Conservation (phyloP, 1,140 invertebrate species). For the Popillia japonica region DNA sequence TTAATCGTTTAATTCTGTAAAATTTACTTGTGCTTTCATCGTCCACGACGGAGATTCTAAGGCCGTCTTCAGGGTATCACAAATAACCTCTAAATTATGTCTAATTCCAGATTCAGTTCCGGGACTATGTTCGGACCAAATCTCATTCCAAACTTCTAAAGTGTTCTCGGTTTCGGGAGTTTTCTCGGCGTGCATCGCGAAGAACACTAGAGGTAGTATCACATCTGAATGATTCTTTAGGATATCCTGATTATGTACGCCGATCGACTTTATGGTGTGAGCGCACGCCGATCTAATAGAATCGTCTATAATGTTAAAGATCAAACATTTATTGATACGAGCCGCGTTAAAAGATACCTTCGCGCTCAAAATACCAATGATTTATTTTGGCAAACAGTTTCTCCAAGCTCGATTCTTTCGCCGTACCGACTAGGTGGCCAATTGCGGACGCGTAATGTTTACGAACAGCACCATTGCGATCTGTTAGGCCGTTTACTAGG, state of each 20-base stretch:
- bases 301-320: slow-evolving; percentile 65
- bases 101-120: slow-evolving; percentile 83
- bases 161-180: slow-evolving; percentile 69
- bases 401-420: slow-evolving; percentile 87
- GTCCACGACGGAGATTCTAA: slow-evolving; percentile 86
- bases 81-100: slow-evolving; percentile 79
- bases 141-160: slow-evolving; percentile 83
- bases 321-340: neutral
- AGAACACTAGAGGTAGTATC: slow-evolving; percentile 84
- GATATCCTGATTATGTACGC: slow-evolving; percentile 83
- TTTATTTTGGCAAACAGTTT: slow-evolving; percentile 85
- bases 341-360: slow-evolving; percentile 63
- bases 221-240: slow-evolving; percentile 81
- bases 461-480: slow-evolving; percentile 82
- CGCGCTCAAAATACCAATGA: slow-evolving; percentile 74
- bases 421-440: slow-evolving; percentile 84
- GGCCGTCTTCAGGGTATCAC: slow-evolving; percentile 71
- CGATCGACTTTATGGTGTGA: slow-evolving; percentile 81
- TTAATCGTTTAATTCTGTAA: neutral
- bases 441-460: slow-evolving; percentile 85
- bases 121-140: slow-evolving; percentile 89
- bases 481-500: slow-evolving; percentile 80
- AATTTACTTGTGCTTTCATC: slow-evolving; percentile 77
- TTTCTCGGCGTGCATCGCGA: slow-evolving; percentile 87
- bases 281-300: slow-evolving; percentile 77